These are phyloP conservation scores for Pempheris klunzingeri DNA, from an alignment of 2,797 vertebrate species.

Conservation along the genomic window DNA sequence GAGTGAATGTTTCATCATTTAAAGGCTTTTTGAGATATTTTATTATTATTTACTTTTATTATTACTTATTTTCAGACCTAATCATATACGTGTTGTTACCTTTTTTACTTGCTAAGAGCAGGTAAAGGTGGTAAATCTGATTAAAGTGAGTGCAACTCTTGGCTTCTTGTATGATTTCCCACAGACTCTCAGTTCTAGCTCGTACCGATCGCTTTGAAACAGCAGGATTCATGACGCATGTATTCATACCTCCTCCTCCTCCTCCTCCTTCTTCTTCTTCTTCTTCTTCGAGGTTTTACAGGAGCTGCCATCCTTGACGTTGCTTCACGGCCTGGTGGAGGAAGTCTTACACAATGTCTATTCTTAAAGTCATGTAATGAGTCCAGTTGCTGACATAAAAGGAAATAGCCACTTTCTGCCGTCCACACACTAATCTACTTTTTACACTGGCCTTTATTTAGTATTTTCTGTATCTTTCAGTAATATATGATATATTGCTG, in stretches of 20 bases:
- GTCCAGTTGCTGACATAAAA: not conserved
- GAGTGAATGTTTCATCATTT: slow-evolving; percentile 23
- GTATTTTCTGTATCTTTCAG: too few relatives aligned
- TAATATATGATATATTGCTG: too few relatives aligned
- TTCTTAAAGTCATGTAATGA: not conserved
- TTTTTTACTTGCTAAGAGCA: not conserved
- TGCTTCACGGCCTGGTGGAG: not conserved
- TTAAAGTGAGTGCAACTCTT: not conserved
- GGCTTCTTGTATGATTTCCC: not conserved
- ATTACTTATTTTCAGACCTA: not conserved
- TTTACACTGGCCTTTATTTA: not conserved
- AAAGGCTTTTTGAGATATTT: not conserved
- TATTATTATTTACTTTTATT: too few relatives aligned
- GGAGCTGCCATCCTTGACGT: not conserved
- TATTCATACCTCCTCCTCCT: not conserved
- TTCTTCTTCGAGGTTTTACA: not conserved
- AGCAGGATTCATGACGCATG: not conserved
- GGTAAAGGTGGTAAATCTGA: not conserved
- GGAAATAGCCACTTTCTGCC: not conserved
- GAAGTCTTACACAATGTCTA: not conserved
- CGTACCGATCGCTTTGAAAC: not conserved
- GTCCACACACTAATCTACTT: not conserved
- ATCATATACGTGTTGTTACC: not conserved
- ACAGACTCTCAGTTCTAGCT: not conserved
- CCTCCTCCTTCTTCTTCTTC: not conserved